A percentile compares a stretch with the other conserved stretches of the same genome.
These are phyloP conservation scores for Drosophila trichaetosa DNA, from an alignment of 2,888 invertebrate species.

Conservation along the genomic window DNA sequence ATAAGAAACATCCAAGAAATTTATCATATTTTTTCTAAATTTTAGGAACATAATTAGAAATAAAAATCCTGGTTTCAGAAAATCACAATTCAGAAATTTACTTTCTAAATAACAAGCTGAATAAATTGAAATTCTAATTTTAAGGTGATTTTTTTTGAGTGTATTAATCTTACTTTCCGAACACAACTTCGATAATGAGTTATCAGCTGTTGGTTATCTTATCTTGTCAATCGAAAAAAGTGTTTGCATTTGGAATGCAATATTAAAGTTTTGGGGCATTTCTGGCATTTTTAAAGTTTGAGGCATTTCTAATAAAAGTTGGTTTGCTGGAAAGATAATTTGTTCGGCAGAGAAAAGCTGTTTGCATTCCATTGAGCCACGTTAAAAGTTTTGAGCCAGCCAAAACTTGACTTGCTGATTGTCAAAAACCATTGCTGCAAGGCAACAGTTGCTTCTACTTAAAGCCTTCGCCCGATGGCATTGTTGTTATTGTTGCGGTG, in stretches of 20 bases:
- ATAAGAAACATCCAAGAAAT: too few relatives aligned
- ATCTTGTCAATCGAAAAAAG: background rate
- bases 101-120: background rate
- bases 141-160: background rate
- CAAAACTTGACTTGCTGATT: conserved; percentile 32
- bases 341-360: background rate
- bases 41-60: too few relatives aligned
- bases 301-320: background rate
- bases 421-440: conserved; percentile 25
- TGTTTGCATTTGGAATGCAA: background rate
- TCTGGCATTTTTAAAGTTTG: background rate
- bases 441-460: conserved; percentile 32
- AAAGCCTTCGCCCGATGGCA: conserved; percentile 16
- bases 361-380: conserved; percentile 12
- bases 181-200: background rate
- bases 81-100: background rate
- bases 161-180: background rate
- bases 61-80: background rate
- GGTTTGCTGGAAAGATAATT: background rate
- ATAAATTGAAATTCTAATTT: background rate
- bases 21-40: background rate
- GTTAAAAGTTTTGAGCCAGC: conserved; percentile 34
- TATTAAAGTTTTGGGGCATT: background rate
- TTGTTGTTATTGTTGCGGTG: conserved; percentile 14
- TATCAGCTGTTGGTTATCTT: background rate